These are phyloP conservation scores for Stigmatopora argus DNA, from an alignment of 2,113 vertebrate species.

Conservation along the genomic window DNA sequence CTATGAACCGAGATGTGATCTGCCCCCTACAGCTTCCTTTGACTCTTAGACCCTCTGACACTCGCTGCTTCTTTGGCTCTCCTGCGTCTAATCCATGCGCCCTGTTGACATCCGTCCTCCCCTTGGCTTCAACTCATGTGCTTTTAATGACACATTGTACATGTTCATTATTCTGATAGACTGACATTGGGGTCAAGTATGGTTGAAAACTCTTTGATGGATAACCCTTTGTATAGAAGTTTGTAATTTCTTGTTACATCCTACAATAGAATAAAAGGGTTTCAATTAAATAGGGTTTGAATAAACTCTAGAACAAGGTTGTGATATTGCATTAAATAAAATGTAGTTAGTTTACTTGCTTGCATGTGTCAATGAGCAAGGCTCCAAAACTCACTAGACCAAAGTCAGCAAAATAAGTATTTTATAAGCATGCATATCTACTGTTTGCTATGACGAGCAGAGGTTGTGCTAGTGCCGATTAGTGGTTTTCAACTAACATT, in stretches of 20 bases:
- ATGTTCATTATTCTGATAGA: slow-evolving; percentile 48
- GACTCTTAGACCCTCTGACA: slow-evolving; percentile 9
- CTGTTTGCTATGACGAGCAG: too few relatives aligned
- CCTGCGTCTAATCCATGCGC: slow-evolving; percentile 22
- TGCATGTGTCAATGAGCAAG: background rate
- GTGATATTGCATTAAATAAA: background rate
- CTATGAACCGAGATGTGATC: slow-evolving; percentile 44
- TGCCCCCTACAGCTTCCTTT: slow-evolving; percentile 29
- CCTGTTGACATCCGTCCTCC: slow-evolving; percentile 25
- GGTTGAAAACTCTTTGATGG: slow-evolving; percentile 21
- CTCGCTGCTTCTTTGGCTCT: slow-evolving; percentile 17
- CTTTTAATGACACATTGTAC: slow-evolving; percentile 42
- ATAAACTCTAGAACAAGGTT: background rate
- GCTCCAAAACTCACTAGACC: background rate
- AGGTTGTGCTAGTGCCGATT: too few relatives aligned
- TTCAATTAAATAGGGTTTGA: slow-evolving; percentile 3
- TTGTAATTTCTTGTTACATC: background rate
- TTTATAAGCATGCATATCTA: too few relatives aligned
- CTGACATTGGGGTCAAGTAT: slow-evolving; percentile 26
- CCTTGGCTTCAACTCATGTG: slow-evolving; percentile 31
- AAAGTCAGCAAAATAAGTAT: background rate
- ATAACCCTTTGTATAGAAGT: slow-evolving; percentile 9
- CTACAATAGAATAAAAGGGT: background rate
- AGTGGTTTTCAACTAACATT: too few relatives aligned
- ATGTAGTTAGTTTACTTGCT: background rate